Base-by-base conservation (phyloP, 1,140 invertebrate genomes). In the Penaeus indicus region DNA sequence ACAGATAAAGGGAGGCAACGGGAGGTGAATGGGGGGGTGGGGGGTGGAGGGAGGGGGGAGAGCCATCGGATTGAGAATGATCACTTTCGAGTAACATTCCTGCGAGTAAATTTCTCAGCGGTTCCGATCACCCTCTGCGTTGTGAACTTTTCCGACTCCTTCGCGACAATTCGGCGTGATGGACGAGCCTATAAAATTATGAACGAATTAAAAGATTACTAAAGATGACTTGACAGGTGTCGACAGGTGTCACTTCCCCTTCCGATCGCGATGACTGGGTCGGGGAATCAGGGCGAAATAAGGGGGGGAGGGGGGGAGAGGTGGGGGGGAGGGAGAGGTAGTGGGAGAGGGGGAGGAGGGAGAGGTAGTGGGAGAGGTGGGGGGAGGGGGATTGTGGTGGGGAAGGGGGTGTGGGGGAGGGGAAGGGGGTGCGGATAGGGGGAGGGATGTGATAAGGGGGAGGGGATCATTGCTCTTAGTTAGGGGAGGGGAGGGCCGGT, bases 111-210 rank as follows among this genome's bases (percentile, higher is more conserved):
- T 54, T 42, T 16, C 19, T 8, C 61, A 22, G 61, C 63, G 32
- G 61, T 16, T 22, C 81, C 38, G 47, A 47, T 47, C 62, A 32
- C 60, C 62, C 38, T n/a, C 81, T 61, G 8, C 79, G 25, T 27
- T 27, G 16, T 32, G 69, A 86, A 86, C 85, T 86, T 86, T 86
- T 86, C 77, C 69, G 10, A 47, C 47, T 47, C 47, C 85, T 80
- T 63, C 63, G 61, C 27, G 85, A 69, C 79, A 80, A 86, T 80
- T 78, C 78, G 63, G 81, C 62, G 85, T 86, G 85, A 86, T 80
- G 85, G 21, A 67, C 32, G 85, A 86, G 78, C 32, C 63, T 86
- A 86, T 86, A 86, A 86, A 86, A 86, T 86, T 86, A 86, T 80
- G 63, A 63, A 81, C 67, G 85, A 86, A 86, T 86, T 86, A 86